Conservation (phyloP, 2,113 vertebrate genomes). For the Coturnix japonica region DNA sequence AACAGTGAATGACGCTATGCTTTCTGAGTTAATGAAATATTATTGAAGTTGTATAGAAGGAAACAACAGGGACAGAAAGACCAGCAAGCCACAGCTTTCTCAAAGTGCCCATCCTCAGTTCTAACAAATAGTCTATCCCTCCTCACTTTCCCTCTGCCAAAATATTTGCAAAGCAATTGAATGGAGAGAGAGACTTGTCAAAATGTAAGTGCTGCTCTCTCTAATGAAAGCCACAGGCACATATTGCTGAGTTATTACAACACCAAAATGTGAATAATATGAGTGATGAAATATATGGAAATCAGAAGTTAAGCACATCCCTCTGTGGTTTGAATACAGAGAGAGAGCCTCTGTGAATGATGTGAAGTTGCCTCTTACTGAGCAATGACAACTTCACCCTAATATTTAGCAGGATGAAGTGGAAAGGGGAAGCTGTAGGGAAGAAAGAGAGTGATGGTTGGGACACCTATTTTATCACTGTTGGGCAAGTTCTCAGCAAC, state of each 20-base stretch:
- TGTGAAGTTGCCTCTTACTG: background rate
- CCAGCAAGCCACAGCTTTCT: background rate
- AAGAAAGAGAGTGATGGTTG: background rate
- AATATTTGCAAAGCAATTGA: slow-evolving; percentile 7
- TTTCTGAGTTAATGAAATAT: slow-evolving; percentile 16
- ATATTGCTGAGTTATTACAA: background rate
- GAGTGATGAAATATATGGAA: slow-evolving; percentile 3
- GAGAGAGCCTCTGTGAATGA: background rate
- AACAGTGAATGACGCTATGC: background rate
- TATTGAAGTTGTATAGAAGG: background rate
- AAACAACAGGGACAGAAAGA: background rate
- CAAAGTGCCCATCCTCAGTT: background rate
- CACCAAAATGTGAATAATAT: background rate
- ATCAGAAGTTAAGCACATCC: background rate
- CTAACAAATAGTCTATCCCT: background rate
- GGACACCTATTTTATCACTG: accelerated
- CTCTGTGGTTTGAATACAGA: background rate
- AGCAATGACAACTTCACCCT: background rate
- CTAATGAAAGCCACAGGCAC: background rate
- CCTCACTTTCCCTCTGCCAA: background rate
- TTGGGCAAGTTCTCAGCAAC: background rate
- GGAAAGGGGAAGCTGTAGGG: background rate
- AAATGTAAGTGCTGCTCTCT: background rate
- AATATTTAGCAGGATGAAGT: background rate
- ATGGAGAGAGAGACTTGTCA: background rate